Conservation (phyloP, 2,888 invertebrate genomes). For the Dromius quadrimaculatus region DNA sequence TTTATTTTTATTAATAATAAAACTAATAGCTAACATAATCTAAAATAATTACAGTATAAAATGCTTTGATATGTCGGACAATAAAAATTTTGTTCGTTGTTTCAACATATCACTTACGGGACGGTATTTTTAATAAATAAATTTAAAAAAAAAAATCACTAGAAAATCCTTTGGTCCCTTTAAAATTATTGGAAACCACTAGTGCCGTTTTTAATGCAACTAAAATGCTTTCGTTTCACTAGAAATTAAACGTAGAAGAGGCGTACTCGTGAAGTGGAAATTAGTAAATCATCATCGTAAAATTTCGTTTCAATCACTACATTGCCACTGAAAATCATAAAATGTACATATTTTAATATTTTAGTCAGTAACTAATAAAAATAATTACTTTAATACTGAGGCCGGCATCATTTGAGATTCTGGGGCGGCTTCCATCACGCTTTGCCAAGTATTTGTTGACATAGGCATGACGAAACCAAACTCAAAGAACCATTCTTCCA, state of each 20-base stretch:
- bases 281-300: constrained; percentile 93
- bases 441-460: constrained; percentile 99
- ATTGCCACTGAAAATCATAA: constrained; percentile 84
- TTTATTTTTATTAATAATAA: too few relatives aligned
- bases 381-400: constrained; percentile 88
- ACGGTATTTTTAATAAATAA: constrained; percentile 40
- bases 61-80: constrained; percentile 19
- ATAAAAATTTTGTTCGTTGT: constrained; percentile 33
- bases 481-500: constrained; percentile 99
- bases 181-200: constrained; percentile 27
- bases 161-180: constrained; percentile 43
- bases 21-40: constrained; percentile 4
- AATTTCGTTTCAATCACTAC: constrained; percentile 97
- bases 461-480: constrained; percentile 99
- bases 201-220: constrained; percentile 38
- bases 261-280: constrained; percentile 94
- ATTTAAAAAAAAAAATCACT: constrained; percentile 42
- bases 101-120: constrained; percentile 17
- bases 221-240: constrained; percentile 28
- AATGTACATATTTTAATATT: too few relatives aligned
- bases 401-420: constrained; percentile 99
- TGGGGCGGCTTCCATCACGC: constrained; percentile 97
- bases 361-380: background rate
- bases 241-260: constrained; percentile 89
- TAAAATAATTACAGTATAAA: constrained; percentile 3